Evolutionary conservation across 2,888 invertebrate genomes (phyloP).

Genomic region (Tetramorium bicarinatum): DNA sequence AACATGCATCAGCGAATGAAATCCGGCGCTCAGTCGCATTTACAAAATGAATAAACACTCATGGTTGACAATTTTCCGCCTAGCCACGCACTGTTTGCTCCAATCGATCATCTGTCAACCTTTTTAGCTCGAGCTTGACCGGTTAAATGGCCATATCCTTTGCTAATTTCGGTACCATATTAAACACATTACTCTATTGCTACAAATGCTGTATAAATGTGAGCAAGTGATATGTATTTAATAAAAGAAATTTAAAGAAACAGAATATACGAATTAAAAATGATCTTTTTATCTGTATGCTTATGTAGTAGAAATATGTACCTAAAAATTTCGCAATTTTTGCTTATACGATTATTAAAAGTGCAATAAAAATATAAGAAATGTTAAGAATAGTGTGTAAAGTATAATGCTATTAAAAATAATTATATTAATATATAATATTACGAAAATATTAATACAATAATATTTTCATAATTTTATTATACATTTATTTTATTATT

Average conservation of each 20-base stretch:
- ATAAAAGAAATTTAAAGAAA: not conserved
- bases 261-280: not conserved
- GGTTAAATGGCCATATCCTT: slow-evolving; percentile 33
- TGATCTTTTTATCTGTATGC: not conserved
- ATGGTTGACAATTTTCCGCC: slow-evolving; percentile 33
- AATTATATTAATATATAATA: not conserved
- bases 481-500: too few relatives aligned
- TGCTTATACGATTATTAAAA: not conserved
- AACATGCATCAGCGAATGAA: slow-evolving; percentile 5
- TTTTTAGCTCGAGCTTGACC: slow-evolving; percentile 30
- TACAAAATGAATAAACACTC: slow-evolving; percentile 30
- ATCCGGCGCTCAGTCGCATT: slow-evolving; percentile 16
- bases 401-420: not conserved
- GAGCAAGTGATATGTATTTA: not conserved
- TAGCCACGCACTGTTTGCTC: slow-evolving; percentile 33
- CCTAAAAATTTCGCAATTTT: not conserved
- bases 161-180: not conserved
- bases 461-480: too few relatives aligned
- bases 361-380: not conserved
- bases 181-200: not conserved
- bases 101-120: slow-evolving; percentile 49
- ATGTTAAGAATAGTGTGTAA: not conserved
- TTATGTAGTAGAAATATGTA: not conserved
- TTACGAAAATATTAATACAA: not conserved
- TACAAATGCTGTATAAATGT: not conserved